Base-by-base conservation (phyloP, 2,113 vertebrate genomes). In the Limnothrissa miodon region DNA sequence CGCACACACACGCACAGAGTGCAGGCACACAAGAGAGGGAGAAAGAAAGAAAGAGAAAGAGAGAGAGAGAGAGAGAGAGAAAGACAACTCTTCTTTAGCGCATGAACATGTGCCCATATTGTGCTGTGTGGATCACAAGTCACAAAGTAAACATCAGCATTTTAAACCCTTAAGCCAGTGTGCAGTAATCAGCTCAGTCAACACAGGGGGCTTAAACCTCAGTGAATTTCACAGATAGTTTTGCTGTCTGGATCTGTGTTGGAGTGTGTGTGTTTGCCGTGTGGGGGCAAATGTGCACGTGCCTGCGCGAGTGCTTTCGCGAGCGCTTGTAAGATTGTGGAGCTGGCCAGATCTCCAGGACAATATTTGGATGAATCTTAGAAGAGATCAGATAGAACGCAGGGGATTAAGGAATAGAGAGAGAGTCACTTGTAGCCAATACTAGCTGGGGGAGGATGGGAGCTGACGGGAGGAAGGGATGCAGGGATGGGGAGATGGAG, bases 161-260 rank as follows among this genome's bases (percentile, higher is more conserved):
- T 74, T 74, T 74, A 74, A n/a, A 39, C 48, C 36, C 33, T 39
- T 56, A 81, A 81, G 80, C 80, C 39, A 56, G 21, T 23, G 21
- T 23, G 56, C 33, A 51, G 42, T 74, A 74, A 74, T 74, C 66
- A 74, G 66, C 66, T 74, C 66, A 74, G 66, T 74, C 66, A 74
- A 74, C 66, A 74, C 66, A 74, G 29, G 36, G 29, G 25, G 66
- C 25, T 62, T 74, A 74, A 74, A 33, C 29, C 19, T 36, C 8
- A 74, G 66, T 74, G 66, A 74, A 74, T 74, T 74, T 74, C 66
- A 74, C 29, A 74, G 66, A 74, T 74, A 74, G 66, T 74, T 74
- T 74, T 74, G 66, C 29, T 74, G 11, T 74, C 66, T 74, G 66
- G 36, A 33, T 74, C 66, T 74, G 66, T 74, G 66, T 74, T 33